Percentiles rank a stretch among this genome's conserved stretches.
Evolutionary conservation across 1,140 invertebrate species (phyloP).

Genomic region (Aphidius ervi): DNA sequence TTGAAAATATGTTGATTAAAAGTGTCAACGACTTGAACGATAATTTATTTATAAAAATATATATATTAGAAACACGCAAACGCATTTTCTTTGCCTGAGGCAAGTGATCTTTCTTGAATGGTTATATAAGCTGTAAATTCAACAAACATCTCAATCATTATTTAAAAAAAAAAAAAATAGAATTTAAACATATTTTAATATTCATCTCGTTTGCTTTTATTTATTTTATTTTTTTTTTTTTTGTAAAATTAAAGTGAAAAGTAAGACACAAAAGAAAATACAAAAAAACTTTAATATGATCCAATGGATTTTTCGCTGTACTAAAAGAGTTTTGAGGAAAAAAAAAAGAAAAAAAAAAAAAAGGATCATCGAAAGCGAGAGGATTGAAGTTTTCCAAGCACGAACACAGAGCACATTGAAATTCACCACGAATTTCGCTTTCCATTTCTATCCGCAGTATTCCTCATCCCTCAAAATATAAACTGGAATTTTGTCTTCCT

Average conservation of each 20-base stretch:
- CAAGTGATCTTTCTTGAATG: conserved; percentile 13
- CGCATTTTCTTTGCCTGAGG: conserved; percentile 16
- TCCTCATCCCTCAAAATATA: conserved; percentile 33
- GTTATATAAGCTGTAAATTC: conserved; percentile 14
- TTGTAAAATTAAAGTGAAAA: conserved; percentile 10
- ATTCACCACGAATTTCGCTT: conserved; percentile 50
- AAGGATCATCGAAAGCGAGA: conserved; percentile 16
- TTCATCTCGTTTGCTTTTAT: not conserved
- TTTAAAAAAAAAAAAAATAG: too few relatives aligned
- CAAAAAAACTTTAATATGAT: too few relatives aligned
- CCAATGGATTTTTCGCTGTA: not conserved
- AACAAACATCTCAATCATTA: not conserved
- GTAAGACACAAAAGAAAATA: conserved; percentile 5
- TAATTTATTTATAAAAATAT: not conserved
- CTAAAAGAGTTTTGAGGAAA: too few relatives aligned
- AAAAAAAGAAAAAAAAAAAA: not conserved
- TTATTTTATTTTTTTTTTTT: not conserved
- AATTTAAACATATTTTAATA: too few relatives aligned
- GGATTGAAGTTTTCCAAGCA: conserved; percentile 42
- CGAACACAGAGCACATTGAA: conserved; percentile 46
- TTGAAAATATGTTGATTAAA: not conserved
- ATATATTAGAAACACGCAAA: conserved; percentile 15
- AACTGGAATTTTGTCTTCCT: too few relatives aligned
- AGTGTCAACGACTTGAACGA: too few relatives aligned
- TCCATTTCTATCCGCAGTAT: conserved; percentile 46